phyloP scores from a whole-genome alignment of 1,140 invertebrate genomes.

The Leptinotarsa lineolata region DNA sequence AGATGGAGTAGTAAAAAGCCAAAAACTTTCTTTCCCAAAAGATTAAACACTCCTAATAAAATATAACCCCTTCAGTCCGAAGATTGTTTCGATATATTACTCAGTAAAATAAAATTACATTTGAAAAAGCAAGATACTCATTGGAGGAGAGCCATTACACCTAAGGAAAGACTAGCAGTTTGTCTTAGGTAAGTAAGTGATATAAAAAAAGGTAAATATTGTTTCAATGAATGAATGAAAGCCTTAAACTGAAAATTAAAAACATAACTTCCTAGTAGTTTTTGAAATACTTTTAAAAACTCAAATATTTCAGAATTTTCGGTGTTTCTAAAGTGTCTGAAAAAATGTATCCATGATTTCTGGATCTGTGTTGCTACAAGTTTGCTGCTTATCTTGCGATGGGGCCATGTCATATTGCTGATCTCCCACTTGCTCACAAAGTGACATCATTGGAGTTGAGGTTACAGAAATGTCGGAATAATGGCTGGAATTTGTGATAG shows the following conservation, averaged over 20 bases:
- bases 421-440: too few relatives aligned
- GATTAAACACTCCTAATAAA: too few relatives aligned
- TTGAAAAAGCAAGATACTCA: slow-evolving; percentile 21
- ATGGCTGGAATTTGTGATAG: background rate
- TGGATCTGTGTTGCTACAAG: too few relatives aligned
- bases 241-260: background rate
- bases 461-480: background rate
- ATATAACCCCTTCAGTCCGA: background rate
- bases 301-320: too few relatives aligned
- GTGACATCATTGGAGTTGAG: background rate
- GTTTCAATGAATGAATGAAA: background rate
- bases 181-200: slow-evolving; percentile 38
- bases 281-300: too few relatives aligned
- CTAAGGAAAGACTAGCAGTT: slow-evolving; percentile 33
- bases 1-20: too few relatives aligned
- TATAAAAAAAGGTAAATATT: background rate
- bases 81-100: slow-evolving; percentile 12
- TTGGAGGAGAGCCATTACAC: slow-evolving; percentile 30
- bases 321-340: too few relatives aligned
- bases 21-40: too few relatives aligned
- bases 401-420: too few relatives aligned
- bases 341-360: too few relatives aligned
- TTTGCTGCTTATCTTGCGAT: too few relatives aligned
- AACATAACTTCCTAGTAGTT: background rate
- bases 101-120: background rate